These are phyloP conservation scores for Porites australiensis DNA, from an alignment of 64 coral and sea anemone species.

Conservation along the genomic window DNA sequence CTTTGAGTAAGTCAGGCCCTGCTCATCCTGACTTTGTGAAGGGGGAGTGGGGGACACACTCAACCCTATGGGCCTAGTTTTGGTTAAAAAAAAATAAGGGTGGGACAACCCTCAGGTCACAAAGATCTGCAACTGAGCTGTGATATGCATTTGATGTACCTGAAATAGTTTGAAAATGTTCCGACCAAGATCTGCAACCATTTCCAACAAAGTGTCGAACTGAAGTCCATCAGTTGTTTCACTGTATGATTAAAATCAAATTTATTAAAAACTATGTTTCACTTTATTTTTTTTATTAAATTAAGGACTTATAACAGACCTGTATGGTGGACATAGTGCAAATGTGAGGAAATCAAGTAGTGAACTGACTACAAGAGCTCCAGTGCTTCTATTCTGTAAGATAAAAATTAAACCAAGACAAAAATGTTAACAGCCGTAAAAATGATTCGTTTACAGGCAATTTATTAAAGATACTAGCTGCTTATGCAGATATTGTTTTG, in stretches of 20 bases:
- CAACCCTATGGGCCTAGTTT: no score
- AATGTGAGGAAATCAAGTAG: slow-evolving; percentile 97
- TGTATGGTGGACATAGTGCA: slow-evolving; percentile 99
- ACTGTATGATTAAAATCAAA: slow-evolving; percentile 46
- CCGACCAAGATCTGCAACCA: slow-evolving; percentile 91
- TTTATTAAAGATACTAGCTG: no score
- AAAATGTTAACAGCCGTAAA: background rate
- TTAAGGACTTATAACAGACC: slow-evolving; percentile 28
- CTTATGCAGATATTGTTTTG: no score
- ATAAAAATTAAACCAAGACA: background rate
- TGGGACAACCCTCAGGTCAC: no score
- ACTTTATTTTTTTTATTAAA: no score
- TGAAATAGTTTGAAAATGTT: slow-evolving; percentile 91
- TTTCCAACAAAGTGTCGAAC: slow-evolving; percentile 94
- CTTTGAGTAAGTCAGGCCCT: no score
- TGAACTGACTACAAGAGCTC: slow-evolving; percentile 92
- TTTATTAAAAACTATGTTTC: background rate
- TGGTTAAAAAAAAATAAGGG: no score
- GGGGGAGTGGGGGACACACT: no score
- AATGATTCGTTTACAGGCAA: background rate
- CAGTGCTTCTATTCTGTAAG: slow-evolving; percentile 94
- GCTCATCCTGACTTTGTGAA: no score
- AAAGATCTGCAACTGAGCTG: no score
- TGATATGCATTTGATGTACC: background rate
- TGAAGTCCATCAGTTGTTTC: slow-evolving; percentile 96